Percentiles rank a stretch among this genome's conserved stretches.
phyloP scores from a whole-genome alignment of 2,888 invertebrate species.

The Iphiclides podalirius region DNA sequence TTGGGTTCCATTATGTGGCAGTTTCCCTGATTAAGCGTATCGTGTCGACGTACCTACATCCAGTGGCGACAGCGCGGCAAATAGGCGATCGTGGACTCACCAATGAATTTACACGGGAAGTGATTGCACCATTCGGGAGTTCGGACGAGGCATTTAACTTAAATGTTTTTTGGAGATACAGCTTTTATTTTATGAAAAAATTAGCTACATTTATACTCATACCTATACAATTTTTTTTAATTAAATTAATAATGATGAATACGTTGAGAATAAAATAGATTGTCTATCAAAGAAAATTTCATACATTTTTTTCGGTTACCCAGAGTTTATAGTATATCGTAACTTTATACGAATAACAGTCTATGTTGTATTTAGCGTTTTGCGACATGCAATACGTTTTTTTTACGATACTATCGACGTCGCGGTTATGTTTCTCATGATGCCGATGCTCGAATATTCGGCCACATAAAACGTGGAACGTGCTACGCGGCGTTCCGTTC shows the following conservation, averaged over 20 bases:
- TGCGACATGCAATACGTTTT: constrained; percentile 18
- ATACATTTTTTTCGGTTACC: too few species aligned
- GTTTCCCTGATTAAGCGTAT: constrained; percentile 67
- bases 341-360: constrained; percentile 1
- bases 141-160: constrained; percentile 38
- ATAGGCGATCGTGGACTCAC: constrained; percentile 55
- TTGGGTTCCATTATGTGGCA: constrained; percentile 60
- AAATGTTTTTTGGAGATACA: background rate
- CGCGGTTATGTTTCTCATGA: constrained; percentile 37
- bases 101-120: constrained; percentile 61
- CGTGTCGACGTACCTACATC: constrained; percentile 39
- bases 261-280: too few species aligned
- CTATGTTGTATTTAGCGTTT: background rate
- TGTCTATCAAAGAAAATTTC: too few species aligned
- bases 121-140: constrained; percentile 47
- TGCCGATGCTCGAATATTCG: constrained; percentile 5
- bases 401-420: constrained; percentile 44
- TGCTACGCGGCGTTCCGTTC: constrained; percentile 32
- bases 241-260: too few species aligned
- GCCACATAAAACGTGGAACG: constrained; percentile 6
- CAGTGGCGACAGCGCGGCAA: constrained; percentile 63
- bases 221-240: too few species aligned
- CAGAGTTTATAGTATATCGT: too few species aligned
- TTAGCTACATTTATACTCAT: too few species aligned
- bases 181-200: background rate